A percentile compares a stretch with the other conserved stretches of the same genome.
phyloP scores from a whole-genome alignment of 2,888 invertebrate species.

The Orthosia gothica region DNA sequence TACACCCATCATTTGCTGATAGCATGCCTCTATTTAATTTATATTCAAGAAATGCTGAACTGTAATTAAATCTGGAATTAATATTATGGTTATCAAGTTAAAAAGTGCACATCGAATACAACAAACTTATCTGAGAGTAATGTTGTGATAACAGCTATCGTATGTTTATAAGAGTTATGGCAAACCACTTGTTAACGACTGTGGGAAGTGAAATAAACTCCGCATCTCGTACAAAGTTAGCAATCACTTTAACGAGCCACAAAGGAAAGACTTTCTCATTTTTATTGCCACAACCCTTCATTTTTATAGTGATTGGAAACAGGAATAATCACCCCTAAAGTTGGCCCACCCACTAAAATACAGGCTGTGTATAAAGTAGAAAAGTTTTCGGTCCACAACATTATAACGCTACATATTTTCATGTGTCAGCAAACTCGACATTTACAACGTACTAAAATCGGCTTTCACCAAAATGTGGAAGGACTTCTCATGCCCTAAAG shows the following conservation, averaged over 20 bases:
- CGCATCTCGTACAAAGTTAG: conserved; percentile 23
- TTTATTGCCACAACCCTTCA: conserved; percentile 3
- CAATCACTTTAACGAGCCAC: conserved; percentile 14
- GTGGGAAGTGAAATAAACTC: conserved; percentile 26
- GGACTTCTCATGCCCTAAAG: conserved; percentile 20
- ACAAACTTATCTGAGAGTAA: not conserved
- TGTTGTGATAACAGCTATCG: not conserved
- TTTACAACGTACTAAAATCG: conserved; percentile 45
- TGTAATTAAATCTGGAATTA: no score
- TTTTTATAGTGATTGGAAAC: conserved; percentile 46
- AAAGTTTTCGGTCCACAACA: not conserved
- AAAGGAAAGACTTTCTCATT: not conserved
- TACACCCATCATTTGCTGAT: not conserved
- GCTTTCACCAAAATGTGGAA: conserved; percentile 26
- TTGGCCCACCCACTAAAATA: conserved; percentile 5
- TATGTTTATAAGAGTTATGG: conserved; percentile 24
- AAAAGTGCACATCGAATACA: no score
- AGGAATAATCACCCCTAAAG: conserved; percentile 9
- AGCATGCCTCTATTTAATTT: not conserved
- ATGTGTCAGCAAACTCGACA: conserved; percentile 32
- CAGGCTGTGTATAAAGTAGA: not conserved
- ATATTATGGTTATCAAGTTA: no score
- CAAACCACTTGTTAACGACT: conserved; percentile 39
- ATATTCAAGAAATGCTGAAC: not conserved
- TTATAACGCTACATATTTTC: conserved; percentile 19